Percentiles rank a stretch among this genome's conserved stretches.
Conservation (phyloP, 1,140 invertebrate species). For the Wiebesia pumilae region DNA sequence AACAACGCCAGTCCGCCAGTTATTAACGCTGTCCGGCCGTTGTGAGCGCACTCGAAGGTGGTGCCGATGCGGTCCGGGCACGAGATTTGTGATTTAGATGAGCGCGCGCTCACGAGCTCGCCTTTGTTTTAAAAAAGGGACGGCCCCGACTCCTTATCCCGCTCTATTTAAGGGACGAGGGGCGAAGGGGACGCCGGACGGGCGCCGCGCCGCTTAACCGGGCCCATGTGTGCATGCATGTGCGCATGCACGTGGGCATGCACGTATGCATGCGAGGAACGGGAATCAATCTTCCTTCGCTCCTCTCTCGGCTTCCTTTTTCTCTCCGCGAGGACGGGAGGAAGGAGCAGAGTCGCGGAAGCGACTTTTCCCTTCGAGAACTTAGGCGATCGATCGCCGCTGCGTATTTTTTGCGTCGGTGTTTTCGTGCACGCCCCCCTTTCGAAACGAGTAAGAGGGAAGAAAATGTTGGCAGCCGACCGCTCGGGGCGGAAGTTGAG, state of each 20-base stretch:
- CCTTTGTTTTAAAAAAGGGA: conserved; percentile 66
- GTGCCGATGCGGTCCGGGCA: conserved; percentile 62
- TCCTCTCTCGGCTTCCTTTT: conserved; percentile 46
- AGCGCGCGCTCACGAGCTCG: conserved; percentile 60
- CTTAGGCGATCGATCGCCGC: neutral
- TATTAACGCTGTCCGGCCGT: neutral
- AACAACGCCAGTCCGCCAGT: neutral
- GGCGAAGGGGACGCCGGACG: conserved; percentile 1
- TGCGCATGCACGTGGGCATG: conserved; percentile 15
- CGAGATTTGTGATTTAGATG: conserved; percentile 75
- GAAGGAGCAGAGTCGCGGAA: conserved; percentile 15
- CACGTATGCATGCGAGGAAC: conserved; percentile 28
- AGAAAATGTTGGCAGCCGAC: neutral
- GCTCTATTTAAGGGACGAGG: conserved; percentile 29
- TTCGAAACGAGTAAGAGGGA: neutral
- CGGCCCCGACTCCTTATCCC: neutral
- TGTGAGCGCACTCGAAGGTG: conserved; percentile 56
- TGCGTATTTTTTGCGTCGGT: neutral
- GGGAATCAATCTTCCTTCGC: conserved; percentile 15
- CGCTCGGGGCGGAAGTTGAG: neutral
- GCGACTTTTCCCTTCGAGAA: neutral
- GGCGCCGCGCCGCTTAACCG: conserved; percentile 10
- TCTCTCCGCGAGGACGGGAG: conserved; percentile 17
- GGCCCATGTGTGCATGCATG: neutral
- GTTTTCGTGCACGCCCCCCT: neutral